phyloP scores from a whole-genome alignment of 2,888 invertebrate species.

The Notodonta ziczac region DNA sequence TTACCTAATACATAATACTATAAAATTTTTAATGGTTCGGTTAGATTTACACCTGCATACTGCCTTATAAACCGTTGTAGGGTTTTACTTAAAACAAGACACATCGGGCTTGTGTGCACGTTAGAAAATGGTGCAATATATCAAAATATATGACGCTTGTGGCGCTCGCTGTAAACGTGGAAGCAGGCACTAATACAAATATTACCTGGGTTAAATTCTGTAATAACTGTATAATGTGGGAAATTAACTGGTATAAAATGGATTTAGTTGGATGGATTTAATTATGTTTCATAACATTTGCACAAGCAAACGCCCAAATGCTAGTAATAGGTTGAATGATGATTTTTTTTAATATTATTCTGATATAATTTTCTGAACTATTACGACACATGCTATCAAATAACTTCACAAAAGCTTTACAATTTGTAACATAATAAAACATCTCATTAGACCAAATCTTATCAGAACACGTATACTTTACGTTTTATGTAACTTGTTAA shows the following conservation, averaged over 20 bases:
- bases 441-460: constrained; percentile 26
- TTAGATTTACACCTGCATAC: too few relatives aligned
- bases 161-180: background rate
- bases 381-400: background rate
- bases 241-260: too few relatives aligned
- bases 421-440: constrained; percentile 8
- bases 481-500: constrained; percentile 30
- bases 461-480: constrained; percentile 21
- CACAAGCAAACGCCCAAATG: too few relatives aligned
- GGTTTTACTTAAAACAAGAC: background rate
- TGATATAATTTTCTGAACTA: too few relatives aligned
- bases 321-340: too few relatives aligned
- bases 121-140: constrained; percentile 3
- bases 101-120: background rate
- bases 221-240: too few relatives aligned
- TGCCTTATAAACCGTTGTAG: background rate
- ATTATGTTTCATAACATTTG: too few relatives aligned
- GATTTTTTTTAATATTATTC: too few relatives aligned
- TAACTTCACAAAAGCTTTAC: background rate
- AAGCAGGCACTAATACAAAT: background rate
- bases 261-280: too few relatives aligned
- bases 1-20: too few relatives aligned
- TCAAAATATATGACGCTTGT: background rate
- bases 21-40: too few relatives aligned
- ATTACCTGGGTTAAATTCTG: background rate